These are phyloP conservation scores for Danaus chrysippus DNA, from an alignment of 2,888 invertebrate species.

Conservation along the genomic window DNA sequence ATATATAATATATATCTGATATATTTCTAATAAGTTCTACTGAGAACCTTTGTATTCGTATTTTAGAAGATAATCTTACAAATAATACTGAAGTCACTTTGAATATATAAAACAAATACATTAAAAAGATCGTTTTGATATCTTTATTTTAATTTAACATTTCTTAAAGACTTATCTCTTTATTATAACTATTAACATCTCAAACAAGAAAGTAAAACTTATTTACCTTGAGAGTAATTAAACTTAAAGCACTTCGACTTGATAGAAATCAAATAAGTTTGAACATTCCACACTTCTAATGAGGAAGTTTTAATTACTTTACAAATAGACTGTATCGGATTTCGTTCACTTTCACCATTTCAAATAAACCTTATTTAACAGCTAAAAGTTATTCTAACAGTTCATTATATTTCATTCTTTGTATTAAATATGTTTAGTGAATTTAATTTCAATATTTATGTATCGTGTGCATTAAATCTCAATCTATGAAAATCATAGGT, in stretches of 20 bases:
- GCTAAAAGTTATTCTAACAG: not conserved
- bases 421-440: too few species aligned
- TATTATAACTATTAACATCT: slow-evolving; percentile 22
- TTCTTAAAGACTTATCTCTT: not conserved
- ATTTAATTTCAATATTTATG: too few species aligned
- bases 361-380: slow-evolving; percentile 3
- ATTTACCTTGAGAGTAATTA: slow-evolving; percentile 35
- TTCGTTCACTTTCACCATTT: slow-evolving; percentile 24
- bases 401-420: too few species aligned
- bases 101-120: too few species aligned
- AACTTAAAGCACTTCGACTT: slow-evolving; percentile 35
- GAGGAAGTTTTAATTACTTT: slow-evolving; percentile 43
- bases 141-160: not conserved
- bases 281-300: slow-evolving; percentile 35
- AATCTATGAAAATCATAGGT: too few species aligned
- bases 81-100: too few species aligned
- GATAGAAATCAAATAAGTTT: slow-evolving; percentile 38
- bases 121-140: not conserved
- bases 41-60: too few species aligned
- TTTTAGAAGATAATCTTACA: too few species aligned
- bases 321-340: slow-evolving; percentile 33
- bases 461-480: too few species aligned
- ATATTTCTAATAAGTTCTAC: too few species aligned
- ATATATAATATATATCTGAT: too few species aligned
- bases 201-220: slow-evolving; percentile 26